phyloP scores from a whole-genome alignment of 1,140 invertebrate genomes.

The Mesaphorura yosii region DNA sequence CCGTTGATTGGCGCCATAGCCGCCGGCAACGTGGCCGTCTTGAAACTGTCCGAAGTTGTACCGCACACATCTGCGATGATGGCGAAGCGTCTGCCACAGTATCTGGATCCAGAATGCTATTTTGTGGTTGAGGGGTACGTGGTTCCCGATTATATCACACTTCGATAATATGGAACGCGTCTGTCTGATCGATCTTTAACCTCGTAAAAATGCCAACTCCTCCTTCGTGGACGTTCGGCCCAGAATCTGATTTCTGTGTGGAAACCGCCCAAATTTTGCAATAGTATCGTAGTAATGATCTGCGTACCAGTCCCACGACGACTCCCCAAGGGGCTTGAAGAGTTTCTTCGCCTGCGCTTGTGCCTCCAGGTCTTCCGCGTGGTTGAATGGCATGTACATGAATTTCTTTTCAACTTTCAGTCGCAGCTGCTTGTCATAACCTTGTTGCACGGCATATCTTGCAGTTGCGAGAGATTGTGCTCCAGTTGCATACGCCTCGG shows the following conservation, averaged over 20 bases:
- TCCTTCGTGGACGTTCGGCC: neutral
- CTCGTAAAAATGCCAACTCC: neutral
- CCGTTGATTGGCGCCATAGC: constrained; percentile 37
- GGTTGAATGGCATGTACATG: neutral
- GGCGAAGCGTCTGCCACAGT: constrained; percentile 44
- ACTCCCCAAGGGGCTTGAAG: neutral
- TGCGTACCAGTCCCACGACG: neutral
- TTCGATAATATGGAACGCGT: no score
- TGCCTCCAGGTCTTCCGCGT: neutral
- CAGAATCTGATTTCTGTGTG: neutral
- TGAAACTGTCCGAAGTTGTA: constrained; percentile 53
- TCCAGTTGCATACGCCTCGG: neutral
- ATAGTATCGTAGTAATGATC: neutral
- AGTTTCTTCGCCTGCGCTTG: neutral
- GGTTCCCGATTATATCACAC: no score
- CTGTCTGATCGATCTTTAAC: no score
- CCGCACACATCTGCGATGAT: constrained; percentile 39
- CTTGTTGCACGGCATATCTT: neutral
- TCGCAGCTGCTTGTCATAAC: neutral
- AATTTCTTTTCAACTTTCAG: neutral
- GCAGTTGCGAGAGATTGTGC: neutral
- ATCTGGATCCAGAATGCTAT: constrained; percentile 46
- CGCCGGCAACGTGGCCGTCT: constrained; percentile 49
- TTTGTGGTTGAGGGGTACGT: constrained; percentile 43
- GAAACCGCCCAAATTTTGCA: neutral